Evolutionary conservation across 2,797 vertebrate species (phyloP), one percentile per base, ranked within the genome.

Genomic region (Smutsia gigantea): DNA sequence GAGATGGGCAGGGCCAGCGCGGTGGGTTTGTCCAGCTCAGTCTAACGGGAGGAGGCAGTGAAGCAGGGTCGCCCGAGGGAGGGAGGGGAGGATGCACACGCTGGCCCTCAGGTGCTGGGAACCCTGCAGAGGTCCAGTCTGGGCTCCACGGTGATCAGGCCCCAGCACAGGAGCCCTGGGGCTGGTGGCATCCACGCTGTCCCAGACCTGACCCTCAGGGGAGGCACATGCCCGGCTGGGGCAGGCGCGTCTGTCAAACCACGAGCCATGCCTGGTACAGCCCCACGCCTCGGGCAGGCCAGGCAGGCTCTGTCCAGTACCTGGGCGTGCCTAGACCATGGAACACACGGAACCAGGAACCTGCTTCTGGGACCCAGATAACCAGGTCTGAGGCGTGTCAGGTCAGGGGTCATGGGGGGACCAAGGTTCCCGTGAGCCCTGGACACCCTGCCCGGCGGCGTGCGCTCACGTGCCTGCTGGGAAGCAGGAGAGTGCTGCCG

Each of bases 401-500:
- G 77, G 23, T 42, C 29, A 31, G 46, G 51, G 1, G 34, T 68
- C 46, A 27, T 2, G 25, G 83, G 34, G 64, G 4, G 49, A 31
- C 37, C 17, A n/a, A 57, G 53, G 17, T 34, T 68, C 14, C 61
- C 21, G 23, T 59, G 23, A 39, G 85, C 23, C 19, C 1, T 13
- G 53, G 9, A 78, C 2, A 3, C 34, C 64, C 23, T 37, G 53
- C 27, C n/a, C 7, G 0, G 68, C 42, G 31, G 82, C 13, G 19
- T 6, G 7, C 8, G 55, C 55, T 72, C 15, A 5, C 46, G 51
- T 4, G 7, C 49, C 63, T 29, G 25, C 64, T 55, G 42, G 46
- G 29, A n/a, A 27, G 29, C 49, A 57, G 37, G 39, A 74, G 37
- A 53, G 37, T 0, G 2, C 55, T 13, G 83, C 53, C 0, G 0